Percentiles rank a stretch among this genome's conserved stretches.
phyloP scores from a whole-genome alignment of 1,140 invertebrate genomes.

The Aplysia californica region DNA sequence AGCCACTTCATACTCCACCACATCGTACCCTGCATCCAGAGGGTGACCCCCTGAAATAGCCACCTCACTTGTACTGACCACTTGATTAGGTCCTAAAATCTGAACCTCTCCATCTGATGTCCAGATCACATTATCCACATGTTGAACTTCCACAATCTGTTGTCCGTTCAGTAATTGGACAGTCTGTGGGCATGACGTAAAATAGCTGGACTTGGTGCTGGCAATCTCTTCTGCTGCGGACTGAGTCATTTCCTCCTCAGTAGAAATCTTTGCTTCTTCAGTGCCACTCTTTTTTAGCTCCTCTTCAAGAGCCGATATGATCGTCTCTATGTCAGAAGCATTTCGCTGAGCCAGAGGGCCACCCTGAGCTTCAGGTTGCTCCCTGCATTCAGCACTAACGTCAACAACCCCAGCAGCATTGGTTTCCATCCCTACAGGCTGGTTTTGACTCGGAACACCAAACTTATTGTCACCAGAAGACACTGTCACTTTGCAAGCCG shows the following conservation, averaged over 20 bases:
- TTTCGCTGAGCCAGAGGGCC: neutral
- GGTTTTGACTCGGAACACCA: no score
- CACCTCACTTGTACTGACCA: neutral
- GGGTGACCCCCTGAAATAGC: neutral
- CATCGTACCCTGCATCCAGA: constrained; percentile 16
- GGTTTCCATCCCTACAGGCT: no score
- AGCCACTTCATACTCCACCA: constrained; percentile 23
- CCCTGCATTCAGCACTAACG: no score
- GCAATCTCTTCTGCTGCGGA: no score
- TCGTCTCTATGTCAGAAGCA: constrained; percentile 27
- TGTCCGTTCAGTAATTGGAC: constrained; percentile 8
- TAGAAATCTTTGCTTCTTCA: no score
- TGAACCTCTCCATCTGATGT: constrained; percentile 17
- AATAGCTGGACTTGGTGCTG: no score
- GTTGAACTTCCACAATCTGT: constrained; percentile 17
- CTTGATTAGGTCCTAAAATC: neutral
- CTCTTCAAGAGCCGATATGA: constrained; percentile 21
- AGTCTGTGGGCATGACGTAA: no score
- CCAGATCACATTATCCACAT: constrained; percentile 22
- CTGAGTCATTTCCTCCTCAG: no score
- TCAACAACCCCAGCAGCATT: no score
- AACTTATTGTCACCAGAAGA: no score
- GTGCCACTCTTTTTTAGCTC: constrained; percentile 20
- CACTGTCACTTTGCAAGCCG: no score
- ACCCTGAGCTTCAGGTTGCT: no score